Conservation (phyloP, 2,888 invertebrate species). For the Idaea straminata region DNA sequence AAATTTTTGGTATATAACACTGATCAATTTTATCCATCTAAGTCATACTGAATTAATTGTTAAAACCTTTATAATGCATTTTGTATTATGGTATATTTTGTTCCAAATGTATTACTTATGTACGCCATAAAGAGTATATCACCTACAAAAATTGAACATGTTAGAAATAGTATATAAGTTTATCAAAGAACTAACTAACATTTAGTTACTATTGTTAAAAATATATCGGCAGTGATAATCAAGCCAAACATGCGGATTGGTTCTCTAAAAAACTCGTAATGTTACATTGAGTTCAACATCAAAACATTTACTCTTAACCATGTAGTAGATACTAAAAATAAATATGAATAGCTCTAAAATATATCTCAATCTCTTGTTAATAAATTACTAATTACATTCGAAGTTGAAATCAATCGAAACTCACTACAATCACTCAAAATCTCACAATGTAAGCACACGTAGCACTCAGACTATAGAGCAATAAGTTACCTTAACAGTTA, state of each 20-base stretch:
- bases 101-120: conserved; percentile 66
- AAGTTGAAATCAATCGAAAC: conserved; percentile 62
- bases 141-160: conserved; percentile 79
- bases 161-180: conserved; percentile 71
- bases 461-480: conserved; percentile 58
- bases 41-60: conserved; percentile 45
- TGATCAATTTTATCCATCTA: conserved; percentile 67
- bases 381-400: conserved; percentile 57
- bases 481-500: conserved; percentile 65
- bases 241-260: conserved; percentile 60
- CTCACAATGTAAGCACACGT: conserved; percentile 64
- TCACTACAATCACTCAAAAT: conserved; percentile 67
- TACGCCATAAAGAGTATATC: conserved; percentile 69
- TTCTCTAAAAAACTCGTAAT: conserved; percentile 25
- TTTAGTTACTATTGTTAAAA: conserved; percentile 58
- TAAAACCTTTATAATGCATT: conserved; percentile 54
- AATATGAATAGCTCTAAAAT: conserved; percentile 26
- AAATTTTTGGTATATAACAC: conserved; percentile 78
- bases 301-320: conserved; percentile 22
- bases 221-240: conserved; percentile 76
- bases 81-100: conserved; percentile 70
- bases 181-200: conserved; percentile 74
- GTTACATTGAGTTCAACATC: conserved; percentile 35
- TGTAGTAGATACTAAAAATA: conserved; percentile 22
- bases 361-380: conserved; percentile 41